Evolutionary conservation across 2,797 vertebrate species (phyloP), one percentile per base, ranked within the genome.

Genomic region (Spea hammondii): DNA sequence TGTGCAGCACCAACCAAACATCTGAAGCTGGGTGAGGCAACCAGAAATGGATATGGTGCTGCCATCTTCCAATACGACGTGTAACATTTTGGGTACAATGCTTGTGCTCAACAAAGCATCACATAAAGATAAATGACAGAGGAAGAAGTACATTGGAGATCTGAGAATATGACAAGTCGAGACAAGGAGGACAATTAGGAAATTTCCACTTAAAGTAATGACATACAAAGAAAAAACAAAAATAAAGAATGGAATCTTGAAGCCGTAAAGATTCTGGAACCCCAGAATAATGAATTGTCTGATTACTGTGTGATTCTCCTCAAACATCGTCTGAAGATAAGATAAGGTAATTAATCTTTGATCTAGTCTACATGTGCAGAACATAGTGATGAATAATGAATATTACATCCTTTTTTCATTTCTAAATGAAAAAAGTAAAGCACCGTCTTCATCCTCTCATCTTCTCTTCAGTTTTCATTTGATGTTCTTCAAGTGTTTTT

Each of bases 201-300:
- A 4, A 32, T 74, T 74, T 65, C 60, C 60, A 13, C 12, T 51
- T 11, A 74, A 62, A 45, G 72, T 49, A 48, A 74, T 65, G 4
- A 74, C 46, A 49, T 74, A 60, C n/a, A 77, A 10, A 1, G 45
- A 1, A 47, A 77, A 47, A 9, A 77, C 13, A 11, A 77, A 10
- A 32, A 51, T 32, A 11, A 77, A 77, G 4, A 60, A 10, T 12
- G 49, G 49, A 17, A 71, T 10, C 10, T 47, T 54, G 1, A 70
- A 2, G 14, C 32, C n/a, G 17, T 65, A 12, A 6, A 45, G 10
- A 6, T 53, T 54, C 3, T 77, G 67, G 1, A 77, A 77, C 54
- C 76, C 76, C 68, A 77, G 17, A 5, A 77, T 54, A 60, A 77
- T 48, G 49, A 77, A 77, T 70, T 74, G 9, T 4, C 17, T 32